Conservation (phyloP, 1,140 invertebrate genomes). For the Magallana angulata region DNA sequence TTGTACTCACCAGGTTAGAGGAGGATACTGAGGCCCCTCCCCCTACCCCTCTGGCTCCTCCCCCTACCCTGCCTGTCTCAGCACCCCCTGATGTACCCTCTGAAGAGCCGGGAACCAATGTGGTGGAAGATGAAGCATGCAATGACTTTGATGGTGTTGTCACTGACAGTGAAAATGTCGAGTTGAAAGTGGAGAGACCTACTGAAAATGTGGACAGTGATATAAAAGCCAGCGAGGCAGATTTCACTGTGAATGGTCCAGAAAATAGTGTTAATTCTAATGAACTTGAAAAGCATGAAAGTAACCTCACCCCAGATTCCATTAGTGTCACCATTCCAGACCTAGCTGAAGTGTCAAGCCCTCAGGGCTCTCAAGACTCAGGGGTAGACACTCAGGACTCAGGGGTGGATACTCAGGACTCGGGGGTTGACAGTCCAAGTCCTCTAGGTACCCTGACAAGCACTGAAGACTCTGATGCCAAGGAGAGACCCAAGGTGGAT, state of each 20-base stretch:
- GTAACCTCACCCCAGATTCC: background rate
- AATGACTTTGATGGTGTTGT: background rate
- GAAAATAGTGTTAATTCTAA: background rate
- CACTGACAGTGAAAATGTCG: background rate
- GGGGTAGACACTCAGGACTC: too few relatives aligned
- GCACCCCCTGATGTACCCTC: constrained; percentile 5
- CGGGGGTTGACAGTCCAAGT: background rate
- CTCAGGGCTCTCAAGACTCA: background rate
- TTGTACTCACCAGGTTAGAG: background rate
- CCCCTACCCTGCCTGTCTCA: constrained; percentile 2
- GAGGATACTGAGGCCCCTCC: background rate
- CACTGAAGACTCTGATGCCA: background rate
- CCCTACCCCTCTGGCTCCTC: background rate
- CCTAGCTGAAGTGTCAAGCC: background rate
- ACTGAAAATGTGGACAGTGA: background rate
- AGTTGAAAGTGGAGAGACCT: background rate
- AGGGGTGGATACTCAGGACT: background rate
- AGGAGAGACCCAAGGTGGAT: background rate
- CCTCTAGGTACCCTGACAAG: background rate
- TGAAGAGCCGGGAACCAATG: background rate
- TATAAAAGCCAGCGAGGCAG: background rate
- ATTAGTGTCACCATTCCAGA: background rate
- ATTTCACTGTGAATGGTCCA: background rate
- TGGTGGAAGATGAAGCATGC: background rate
- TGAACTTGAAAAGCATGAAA: background rate